A percentile compares a stretch with the other conserved stretches of the same genome.
These are phyloP conservation scores for Sinonovacula constricta DNA, from an alignment of 1,140 invertebrate genomes.

Conservation along the genomic window DNA sequence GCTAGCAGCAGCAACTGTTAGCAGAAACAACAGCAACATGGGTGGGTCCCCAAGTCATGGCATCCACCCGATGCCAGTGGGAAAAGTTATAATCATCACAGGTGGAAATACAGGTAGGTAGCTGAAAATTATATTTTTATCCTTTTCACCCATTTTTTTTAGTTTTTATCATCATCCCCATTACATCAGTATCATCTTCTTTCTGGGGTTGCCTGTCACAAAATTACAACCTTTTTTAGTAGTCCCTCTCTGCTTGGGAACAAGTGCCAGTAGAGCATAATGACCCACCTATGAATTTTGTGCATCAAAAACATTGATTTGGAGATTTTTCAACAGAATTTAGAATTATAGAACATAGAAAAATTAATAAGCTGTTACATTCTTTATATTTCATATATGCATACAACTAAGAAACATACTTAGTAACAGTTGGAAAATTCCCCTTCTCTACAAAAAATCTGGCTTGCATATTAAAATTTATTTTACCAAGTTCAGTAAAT, in stretches of 20 bases:
- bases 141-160: background rate
- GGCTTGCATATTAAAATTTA: no score
- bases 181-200: background rate
- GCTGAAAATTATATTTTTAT: background rate
- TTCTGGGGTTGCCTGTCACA: background rate
- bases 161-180: background rate
- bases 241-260: background rate
- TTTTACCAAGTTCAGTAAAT: no score
- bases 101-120: constrained; percentile 43
- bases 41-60: constrained; percentile 9
- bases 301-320: no score
- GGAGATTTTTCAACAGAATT: no score
- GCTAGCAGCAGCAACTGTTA: no score
- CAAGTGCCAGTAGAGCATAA: background rate
- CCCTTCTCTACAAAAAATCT: no score
- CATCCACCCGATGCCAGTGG: constrained; percentile 22
- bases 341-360: no score
- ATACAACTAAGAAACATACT: no score
- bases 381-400: no score
- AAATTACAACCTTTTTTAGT: background rate
- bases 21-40: background rate
- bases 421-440: no score
- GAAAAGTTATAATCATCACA: constrained; percentile 32
- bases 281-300: background rate
- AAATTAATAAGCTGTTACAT: no score